phyloP scores from a whole-genome alignment of 2,797 vertebrate species.

The Acipenser ruthenus region DNA sequence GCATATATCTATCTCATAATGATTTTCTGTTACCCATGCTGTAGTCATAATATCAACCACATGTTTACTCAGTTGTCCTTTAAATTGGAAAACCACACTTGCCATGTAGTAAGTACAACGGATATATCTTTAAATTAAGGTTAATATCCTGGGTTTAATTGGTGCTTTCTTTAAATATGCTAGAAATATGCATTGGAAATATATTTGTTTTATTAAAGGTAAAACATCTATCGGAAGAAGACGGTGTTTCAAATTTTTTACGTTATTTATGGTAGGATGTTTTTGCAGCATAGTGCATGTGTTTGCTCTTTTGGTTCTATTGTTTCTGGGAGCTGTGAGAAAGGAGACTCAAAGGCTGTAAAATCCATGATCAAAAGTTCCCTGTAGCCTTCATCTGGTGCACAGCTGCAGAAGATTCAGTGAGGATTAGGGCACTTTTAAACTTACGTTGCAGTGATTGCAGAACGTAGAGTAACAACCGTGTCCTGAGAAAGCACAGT shows the following conservation, averaged over 20 bases:
- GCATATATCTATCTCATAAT: too few relatives aligned
- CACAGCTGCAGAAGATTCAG: constrained; percentile 40
- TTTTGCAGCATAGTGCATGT: not conserved
- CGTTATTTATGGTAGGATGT: not conserved
- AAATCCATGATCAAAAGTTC: constrained; percentile 33
- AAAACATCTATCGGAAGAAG: too few relatives aligned
- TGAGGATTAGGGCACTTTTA: constrained; percentile 38
- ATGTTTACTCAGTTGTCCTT: too few relatives aligned
- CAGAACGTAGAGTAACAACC: not conserved
- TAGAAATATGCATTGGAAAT: not conserved
- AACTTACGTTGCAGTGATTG: not conserved
- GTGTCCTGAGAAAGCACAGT: not conserved
- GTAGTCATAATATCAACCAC: too few relatives aligned
- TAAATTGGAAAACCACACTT: too few relatives aligned
- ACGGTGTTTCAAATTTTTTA: too few relatives aligned
- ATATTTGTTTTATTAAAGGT: not conserved
- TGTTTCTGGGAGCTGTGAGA: constrained; percentile 21
- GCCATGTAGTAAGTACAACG: not conserved
- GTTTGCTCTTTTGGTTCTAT: constrained; percentile 17
- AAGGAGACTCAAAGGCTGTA: constrained; percentile 26
- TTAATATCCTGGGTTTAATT: not conserved
- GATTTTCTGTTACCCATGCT: too few relatives aligned
- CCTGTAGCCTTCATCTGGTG: constrained; percentile 43
- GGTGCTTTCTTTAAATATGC: not conserved
- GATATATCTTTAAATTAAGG: not conserved